These are phyloP conservation scores for Momotus momota DNA, from an alignment of 2,797 vertebrate species.

Conservation along the genomic window DNA sequence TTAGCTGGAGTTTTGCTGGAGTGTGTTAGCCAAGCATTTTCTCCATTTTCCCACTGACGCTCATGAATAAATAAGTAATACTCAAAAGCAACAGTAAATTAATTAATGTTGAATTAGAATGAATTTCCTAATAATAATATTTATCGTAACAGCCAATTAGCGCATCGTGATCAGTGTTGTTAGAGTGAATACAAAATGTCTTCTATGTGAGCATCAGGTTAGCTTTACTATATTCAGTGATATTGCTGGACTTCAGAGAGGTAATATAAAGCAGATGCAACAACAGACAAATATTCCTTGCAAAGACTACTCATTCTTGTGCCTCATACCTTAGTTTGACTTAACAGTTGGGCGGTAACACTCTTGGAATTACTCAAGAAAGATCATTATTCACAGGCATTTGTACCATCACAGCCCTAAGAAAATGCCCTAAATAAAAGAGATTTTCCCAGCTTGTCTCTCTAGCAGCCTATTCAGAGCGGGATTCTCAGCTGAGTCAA, in stretches of 20 bases:
- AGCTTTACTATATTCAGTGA: neutral
- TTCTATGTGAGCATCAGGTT: slow-evolving; percentile 24
- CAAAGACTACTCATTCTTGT: neutral
- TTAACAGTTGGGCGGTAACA: neutral
- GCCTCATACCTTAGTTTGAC: neutral
- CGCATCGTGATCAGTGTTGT: slow-evolving; percentile 21
- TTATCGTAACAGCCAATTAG: slow-evolving; percentile 73
- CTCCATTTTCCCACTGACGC: slow-evolving; percentile 54
- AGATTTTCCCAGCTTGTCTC: neutral
- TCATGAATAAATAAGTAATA: slow-evolving; percentile 69
- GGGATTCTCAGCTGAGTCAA: neutral
- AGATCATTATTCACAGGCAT: neutral
- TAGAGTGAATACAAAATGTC: slow-evolving; percentile 58
- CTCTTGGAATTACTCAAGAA: neutral
- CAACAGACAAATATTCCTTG: neutral
- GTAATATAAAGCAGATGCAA: neutral
- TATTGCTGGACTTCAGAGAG: neutral
- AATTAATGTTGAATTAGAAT: slow-evolving; percentile 75
- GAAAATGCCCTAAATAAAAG: neutral
- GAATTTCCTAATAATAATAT: slow-evolving; percentile 75
- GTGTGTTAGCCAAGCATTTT: slow-evolving; percentile 53
- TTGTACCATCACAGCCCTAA: neutral
- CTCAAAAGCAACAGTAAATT: slow-evolving; percentile 75
- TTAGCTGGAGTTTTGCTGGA: slow-evolving; percentile 76
- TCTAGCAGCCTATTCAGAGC: neutral